Evolutionary conservation across 2,888 invertebrate genomes (phyloP).

Genomic region (Cryptops parisi): DNA sequence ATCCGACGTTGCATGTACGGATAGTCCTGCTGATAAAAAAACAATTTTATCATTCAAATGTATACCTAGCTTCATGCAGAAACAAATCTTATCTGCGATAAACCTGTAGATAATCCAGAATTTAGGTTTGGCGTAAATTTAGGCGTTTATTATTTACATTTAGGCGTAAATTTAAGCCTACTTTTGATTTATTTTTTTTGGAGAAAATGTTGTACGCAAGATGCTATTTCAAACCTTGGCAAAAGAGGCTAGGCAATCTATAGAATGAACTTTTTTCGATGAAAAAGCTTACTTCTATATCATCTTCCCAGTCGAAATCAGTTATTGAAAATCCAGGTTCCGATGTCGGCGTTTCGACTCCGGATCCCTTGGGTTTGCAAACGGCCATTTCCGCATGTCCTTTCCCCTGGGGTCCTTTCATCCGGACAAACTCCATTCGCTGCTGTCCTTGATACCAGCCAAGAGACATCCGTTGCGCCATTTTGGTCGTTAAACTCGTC

Average conservation of each 20-base stretch:
- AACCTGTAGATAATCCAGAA: too few relatives aligned
- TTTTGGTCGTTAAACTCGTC: conserved; percentile 84
- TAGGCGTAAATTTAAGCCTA: too few relatives aligned
- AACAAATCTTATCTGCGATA: too few relatives aligned
- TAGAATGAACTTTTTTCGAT: too few relatives aligned
- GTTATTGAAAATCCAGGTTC: conserved; percentile 73
- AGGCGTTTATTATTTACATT: too few relatives aligned
- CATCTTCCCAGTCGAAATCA: conserved; percentile 51
- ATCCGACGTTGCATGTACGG: conserved; percentile 50
- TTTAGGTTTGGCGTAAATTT: too few relatives aligned
- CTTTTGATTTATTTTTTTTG: too few relatives aligned
- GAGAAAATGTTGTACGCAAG: not conserved
- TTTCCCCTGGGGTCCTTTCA: conserved; percentile 95
- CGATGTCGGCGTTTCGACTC: conserved; percentile 86
- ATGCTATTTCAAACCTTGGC: too few relatives aligned
- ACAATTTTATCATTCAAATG: too few relatives aligned
- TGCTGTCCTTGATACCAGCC: conserved; percentile 48
- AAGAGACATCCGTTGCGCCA: conserved; percentile 91
- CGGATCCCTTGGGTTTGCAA: conserved; percentile 75
- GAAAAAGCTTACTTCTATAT: conserved; percentile 13
- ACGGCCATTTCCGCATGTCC: conserved; percentile 92
- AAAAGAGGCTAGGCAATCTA: too few relatives aligned
- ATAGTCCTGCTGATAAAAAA: too few relatives aligned
- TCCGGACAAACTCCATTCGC: conserved; percentile 92
- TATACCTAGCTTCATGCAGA: too few relatives aligned